phyloP scores from a whole-genome alignment of 2,113 vertebrate genomes.

The Jacana jacana region DNA sequence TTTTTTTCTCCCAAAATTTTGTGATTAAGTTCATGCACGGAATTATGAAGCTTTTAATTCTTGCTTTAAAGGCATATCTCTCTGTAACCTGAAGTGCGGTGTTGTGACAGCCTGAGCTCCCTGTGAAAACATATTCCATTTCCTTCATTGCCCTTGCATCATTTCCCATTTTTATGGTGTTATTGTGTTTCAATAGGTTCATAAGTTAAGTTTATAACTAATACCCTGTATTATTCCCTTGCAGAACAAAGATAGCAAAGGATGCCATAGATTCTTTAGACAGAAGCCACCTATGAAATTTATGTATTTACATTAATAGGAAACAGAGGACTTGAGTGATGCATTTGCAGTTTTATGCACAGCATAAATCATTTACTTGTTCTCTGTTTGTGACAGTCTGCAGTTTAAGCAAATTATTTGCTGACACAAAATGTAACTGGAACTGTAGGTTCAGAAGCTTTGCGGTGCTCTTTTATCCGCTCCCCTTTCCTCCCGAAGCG shows the following conservation, averaged over 20 bases:
- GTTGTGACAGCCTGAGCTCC: background rate
- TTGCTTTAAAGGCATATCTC: background rate
- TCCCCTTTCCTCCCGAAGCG: background rate
- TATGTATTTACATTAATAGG: slow-evolving; percentile 19
- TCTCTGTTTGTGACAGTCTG: slow-evolving; percentile 19
- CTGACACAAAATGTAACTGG: background rate
- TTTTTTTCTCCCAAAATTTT: background rate
- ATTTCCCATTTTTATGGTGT: background rate
- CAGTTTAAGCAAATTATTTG: slow-evolving; percentile 55
- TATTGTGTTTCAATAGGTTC: background rate
- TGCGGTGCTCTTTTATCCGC: slow-evolving; percentile 14
- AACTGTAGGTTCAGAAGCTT: slow-evolving; percentile 22
- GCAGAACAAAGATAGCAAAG: background rate
- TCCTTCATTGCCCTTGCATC: background rate
- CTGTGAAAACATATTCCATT: background rate
- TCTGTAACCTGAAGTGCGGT: background rate
- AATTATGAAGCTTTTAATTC: background rate
- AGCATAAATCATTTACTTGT: slow-evolving; percentile 28
- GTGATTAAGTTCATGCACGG: background rate
- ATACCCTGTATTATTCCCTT: background rate
- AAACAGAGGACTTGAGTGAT: slow-evolving; percentile 15
- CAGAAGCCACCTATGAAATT: slow-evolving; percentile 3
- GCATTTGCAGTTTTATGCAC: background rate
- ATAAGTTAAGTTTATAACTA: background rate
- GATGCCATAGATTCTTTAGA: background rate